Evolutionary conservation across 92 coral and sea anemone genomes (phyloP).

Genomic region (Paramuricea clavata): DNA sequence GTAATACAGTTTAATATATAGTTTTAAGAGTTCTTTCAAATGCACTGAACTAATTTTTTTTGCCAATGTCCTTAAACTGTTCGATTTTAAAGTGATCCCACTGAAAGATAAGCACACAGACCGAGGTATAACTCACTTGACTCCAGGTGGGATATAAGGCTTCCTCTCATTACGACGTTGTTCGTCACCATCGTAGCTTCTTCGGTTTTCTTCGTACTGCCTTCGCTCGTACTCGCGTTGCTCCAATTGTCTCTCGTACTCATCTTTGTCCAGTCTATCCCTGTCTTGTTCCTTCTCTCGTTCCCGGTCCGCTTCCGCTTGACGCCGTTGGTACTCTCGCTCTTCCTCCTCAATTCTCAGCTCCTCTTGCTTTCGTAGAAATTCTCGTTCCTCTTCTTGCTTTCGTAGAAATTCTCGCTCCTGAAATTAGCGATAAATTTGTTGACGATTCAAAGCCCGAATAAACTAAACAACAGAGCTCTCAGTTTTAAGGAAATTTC

Average conservation of each 20-base stretch:
- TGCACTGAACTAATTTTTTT: too few species aligned
- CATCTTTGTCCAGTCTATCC: constrained; percentile 32
- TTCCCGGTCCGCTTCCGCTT: constrained; percentile 33
- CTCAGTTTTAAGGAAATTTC: too few species aligned
- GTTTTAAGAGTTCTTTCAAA: too few species aligned
- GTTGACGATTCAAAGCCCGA: too few species aligned
- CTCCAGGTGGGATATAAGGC: constrained; percentile 47
- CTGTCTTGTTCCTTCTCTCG: constrained; percentile 27
- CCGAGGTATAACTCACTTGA: too few species aligned
- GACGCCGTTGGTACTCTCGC: neutral
- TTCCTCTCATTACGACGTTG: constrained; percentile 42
- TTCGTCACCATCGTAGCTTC: constrained; percentile 31
- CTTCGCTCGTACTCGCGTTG: constrained; percentile 47
- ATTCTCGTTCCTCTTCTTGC: constrained; percentile 25
- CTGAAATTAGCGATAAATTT: neutral
- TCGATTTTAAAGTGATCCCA: too few species aligned
- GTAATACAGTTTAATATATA: too few species aligned
- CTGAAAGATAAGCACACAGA: too few species aligned
- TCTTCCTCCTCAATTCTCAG: neutral
- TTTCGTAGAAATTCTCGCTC: constrained; percentile 15
- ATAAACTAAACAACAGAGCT: too few species aligned
- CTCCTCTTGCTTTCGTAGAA: neutral
- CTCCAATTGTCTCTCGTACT: constrained; percentile 40
- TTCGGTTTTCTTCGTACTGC: constrained; percentile 54
- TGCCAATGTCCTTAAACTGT: too few species aligned